Base-by-base conservation (phyloP, 2,888 invertebrate species). In the Serripes groenlandicus region DNA sequence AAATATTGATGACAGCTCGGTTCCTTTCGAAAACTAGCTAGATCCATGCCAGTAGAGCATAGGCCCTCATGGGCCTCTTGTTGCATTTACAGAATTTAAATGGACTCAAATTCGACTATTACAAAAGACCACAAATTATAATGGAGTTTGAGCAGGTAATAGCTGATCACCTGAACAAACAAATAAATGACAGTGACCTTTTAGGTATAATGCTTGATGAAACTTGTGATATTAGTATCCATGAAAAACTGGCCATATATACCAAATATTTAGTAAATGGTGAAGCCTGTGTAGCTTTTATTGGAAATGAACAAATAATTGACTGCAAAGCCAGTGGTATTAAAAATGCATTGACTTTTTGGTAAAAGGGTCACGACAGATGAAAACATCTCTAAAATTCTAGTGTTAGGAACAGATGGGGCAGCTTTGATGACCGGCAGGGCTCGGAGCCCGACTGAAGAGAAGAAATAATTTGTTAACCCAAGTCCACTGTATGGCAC, bases 171-270 rank as follows among this genome's bases (percentile, higher is more conserved):
- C n/a, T n/a, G n/a, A n/a, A n/a, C n/a, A 42, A 42, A 42, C 9
- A 56, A n/a, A 56, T 56, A 15, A n/a, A 56, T 5, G 5, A 9
- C n/a, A 56, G 56, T 56, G 56, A 56, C 56, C n/a, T n/a, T 23
- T 5, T 56, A 9, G 56, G 56, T n/a, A 23, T 56, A 15, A 56
- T 56, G 9, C 9, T 56, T 15, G 56, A 56, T n/a, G 56, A 56
- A 23, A 56, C 56, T n/a, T 15, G 11, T 56, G 56, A 9, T 23
- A 56, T 56, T 23, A n/a, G 56, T 56, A 56, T 56, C 5, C 56
- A 56, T 23, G n/a, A 56, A n/a, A 56, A 56, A 56, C 56, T 56
- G 18, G n/a, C 9, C n/a, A 56, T 56, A 15, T 56, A 56, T 56
- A 15, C n/a, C n/a, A 56, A 23, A 56, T 42, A 42, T 42, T 42